Evolutionary conservation across 2,888 invertebrate species (phyloP), one percentile per base, ranked within the genome.

Genomic region (Drosophila nr. fundita): DNA sequence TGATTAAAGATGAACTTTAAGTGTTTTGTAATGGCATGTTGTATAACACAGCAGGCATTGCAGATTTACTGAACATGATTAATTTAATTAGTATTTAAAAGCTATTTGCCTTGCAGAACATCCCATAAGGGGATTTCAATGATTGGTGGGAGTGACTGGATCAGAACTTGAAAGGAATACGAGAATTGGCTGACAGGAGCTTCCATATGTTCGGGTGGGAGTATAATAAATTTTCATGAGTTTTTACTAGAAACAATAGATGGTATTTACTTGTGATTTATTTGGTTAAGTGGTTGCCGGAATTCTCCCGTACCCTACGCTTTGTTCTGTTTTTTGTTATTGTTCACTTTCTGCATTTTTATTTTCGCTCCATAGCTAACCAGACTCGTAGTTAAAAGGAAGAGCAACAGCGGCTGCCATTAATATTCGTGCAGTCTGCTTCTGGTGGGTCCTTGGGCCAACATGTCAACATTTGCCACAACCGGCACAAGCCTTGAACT

Each of bases 241-340:
- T 84, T 84, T 81, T 76, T 78, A 69, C 71, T 71, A 73, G 74
- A 84, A 84, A 84, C 84, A 87, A 84, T 85, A 82, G 87, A 87
- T 84, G 82, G 87, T 84, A 87, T 87, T 84, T 84, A 87, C 84
- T 81, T 81, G 83, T 87, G 87, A 87, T 87, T 83, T 83, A 87
- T 87, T 80, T 83, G 81, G 87, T 78, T 83, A 82, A 85, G 82
- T 82, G 82, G 78, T 78, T 78, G 72, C 68, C 70, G 58, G 65
- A 67, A 38, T 54, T 63, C 68, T 57, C 67, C 49, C 42, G 40
- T 32, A 57, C 45, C 42, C 40, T 24, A 49, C 10, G 18, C 27
- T 18, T 18, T 5, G 8, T 55, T 38, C n/a, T n/a, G 6, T 24
- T 54, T 61, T 62, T 60, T 73, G 57, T 72, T 79, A 61, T 69